Evolutionary conservation across 2,888 invertebrate species (phyloP), one percentile per base, ranked within the genome.

Genomic region (Leptopilina syphax): DNA sequence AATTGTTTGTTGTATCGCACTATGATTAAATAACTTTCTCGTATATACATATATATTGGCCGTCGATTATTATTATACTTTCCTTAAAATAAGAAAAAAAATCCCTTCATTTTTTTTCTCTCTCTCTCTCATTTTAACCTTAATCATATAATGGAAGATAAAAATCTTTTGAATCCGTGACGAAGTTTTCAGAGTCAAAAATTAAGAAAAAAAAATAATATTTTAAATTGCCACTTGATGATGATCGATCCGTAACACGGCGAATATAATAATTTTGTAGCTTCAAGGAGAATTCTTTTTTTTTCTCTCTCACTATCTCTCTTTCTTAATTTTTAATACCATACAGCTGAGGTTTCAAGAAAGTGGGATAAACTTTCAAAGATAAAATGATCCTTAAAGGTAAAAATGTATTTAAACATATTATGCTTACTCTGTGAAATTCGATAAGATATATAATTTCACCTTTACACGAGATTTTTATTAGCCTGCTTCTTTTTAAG

Each of bases 1-100:
- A 77, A 65, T 41, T 80, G 41, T 78, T 66, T 68, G 18, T 7
- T 34, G 44, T 44, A 67, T 47, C 41, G 67, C 27, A 65, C n/a
- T 66, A 57, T 54, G 47, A 60, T 60, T 73, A 44, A 68, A 34
- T 65, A 57, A 18, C 66, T 57, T 67, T 67, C 66, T 60, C 12
- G 10, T 50, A 10, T 50, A 47, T 27, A 34, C 4, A 34, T 34
- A 34, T 3, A 34, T 34, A 34, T 34, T 34, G 34, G 4, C 1
- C 34, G 54, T 24, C 57, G 41, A 57, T 54, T 79, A 77, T 68
- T 79, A 77, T 66, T 77, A 63, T 63, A 81, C 79, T 80, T 81
- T 77, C 73, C 68, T 78, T 84, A 54, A 70, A 70, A 12, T 44
- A 54, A 50, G 12, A 24, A 63, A 63, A 18, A 63, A 8, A 18